A percentile compares a stretch with the other conserved stretches of the same genome.
Conservation (phyloP, 2,113 vertebrate species). For the Grammomys dolichurus region DNA sequence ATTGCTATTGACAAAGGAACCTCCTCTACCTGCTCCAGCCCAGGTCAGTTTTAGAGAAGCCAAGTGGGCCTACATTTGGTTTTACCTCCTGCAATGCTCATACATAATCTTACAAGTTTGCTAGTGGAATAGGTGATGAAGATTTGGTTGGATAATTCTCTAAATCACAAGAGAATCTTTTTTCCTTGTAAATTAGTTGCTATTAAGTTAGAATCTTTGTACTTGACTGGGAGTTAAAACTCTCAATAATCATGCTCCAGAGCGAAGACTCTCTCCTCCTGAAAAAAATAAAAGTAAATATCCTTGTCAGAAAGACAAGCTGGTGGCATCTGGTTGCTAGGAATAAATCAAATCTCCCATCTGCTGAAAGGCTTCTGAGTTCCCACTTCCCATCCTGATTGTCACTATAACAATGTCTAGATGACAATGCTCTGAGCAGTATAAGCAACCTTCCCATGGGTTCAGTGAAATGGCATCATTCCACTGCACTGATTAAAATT, state of each 20-base stretch:
- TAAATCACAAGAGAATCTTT: slow-evolving; percentile 28
- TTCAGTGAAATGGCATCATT: neutral
- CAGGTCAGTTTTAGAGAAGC: neutral
- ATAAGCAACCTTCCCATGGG: neutral
- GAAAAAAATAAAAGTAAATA: slow-evolving; percentile 60
- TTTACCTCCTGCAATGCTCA: neutral
- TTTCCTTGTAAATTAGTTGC: slow-evolving; percentile 37
- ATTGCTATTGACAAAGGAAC: neutral
- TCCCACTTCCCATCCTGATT: slow-evolving; percentile 39
- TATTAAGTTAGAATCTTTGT: slow-evolving; percentile 37
- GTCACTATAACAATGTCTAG: slow-evolving; percentile 16
- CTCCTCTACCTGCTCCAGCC: neutral
- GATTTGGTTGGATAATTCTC: neutral
- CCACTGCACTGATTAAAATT: slow-evolving; percentile 45
- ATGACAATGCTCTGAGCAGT: neutral
- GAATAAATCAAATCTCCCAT: slow-evolving; percentile 73
- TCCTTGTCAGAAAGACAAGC: slow-evolving; percentile 46
- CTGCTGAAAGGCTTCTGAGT: slow-evolving; percentile 68
- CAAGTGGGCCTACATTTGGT: neutral
- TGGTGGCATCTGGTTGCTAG: slow-evolving; percentile 65
- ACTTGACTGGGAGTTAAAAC: slow-evolving; percentile 52
- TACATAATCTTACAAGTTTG: neutral
- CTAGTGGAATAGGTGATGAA: neutral
- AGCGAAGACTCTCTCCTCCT: neutral
- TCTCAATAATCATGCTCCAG: slow-evolving; percentile 32